Conservation (phyloP, 2,113 vertebrate genomes). For the Tyto alba region DNA sequence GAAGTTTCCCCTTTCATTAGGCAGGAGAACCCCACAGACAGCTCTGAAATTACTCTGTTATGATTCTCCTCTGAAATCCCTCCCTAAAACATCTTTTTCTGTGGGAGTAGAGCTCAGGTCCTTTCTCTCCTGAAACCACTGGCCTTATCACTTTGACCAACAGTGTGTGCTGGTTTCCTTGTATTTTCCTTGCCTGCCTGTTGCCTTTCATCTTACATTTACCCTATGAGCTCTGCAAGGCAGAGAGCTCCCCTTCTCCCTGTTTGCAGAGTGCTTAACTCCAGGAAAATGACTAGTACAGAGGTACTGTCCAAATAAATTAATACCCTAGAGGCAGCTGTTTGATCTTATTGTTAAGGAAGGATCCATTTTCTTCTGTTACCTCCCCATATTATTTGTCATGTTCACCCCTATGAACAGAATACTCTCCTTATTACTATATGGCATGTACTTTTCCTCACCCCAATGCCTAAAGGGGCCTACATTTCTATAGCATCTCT, state of each 20-base stretch:
- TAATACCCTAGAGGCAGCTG: not conserved
- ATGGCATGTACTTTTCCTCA: not conserved
- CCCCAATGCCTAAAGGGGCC: not conserved
- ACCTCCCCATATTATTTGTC: not conserved
- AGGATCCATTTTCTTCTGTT: not conserved
- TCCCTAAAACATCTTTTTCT: not conserved
- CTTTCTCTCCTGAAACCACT: not conserved
- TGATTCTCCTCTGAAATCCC: not conserved
- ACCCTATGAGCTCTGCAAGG: not conserved
- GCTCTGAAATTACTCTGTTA: not conserved
- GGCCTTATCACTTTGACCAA: not conserved
- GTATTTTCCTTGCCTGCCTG: not conserved
- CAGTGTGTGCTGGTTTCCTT: not conserved
- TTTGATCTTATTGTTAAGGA: not conserved
- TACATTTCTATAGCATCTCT: not conserved
- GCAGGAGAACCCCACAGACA: not conserved
- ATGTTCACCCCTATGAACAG: not conserved
- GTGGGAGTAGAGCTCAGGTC: not conserved
- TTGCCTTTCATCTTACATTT: not conserved
- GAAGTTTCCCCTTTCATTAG: not conserved
- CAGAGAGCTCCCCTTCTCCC: not conserved
- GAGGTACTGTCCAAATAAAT: not conserved
- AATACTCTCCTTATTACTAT: not conserved
- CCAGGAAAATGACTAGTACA: not conserved
- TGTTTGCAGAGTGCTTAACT: not conserved